Conservation (phyloP, 1,140 invertebrate species). For the Bombyx mandarina region DNA sequence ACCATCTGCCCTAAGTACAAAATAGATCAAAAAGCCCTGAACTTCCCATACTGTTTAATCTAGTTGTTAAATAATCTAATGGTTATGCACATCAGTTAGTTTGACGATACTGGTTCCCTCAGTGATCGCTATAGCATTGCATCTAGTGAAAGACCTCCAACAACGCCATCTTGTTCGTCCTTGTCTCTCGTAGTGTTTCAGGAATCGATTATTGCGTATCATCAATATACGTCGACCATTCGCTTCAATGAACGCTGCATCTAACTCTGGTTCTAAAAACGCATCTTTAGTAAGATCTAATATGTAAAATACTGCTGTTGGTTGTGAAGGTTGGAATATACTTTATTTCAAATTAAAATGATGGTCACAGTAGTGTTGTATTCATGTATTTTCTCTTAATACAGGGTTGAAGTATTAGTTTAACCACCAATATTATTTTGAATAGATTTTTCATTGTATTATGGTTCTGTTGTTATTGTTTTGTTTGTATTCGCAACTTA, state of each 20-base stretch:
- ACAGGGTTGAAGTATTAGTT: too few species aligned
- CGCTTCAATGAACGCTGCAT: slow-evolving; percentile 15
- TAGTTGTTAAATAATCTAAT: slow-evolving; percentile 13
- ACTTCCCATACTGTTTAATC: too few species aligned
- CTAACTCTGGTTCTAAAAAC: slow-evolving; percentile 1
- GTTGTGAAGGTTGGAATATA: too few species aligned
- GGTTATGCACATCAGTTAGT: slow-evolving; percentile 45
- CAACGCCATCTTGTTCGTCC: slow-evolving; percentile 48
- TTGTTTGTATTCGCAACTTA: too few species aligned
- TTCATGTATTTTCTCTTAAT: too few species aligned
- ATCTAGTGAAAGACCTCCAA: slow-evolving; percentile 40
- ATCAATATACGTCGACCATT: slow-evolving; percentile 34
- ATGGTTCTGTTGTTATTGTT: too few species aligned
- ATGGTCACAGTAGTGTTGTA: too few species aligned
- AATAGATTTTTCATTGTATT: too few species aligned
- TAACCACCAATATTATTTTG: too few species aligned
- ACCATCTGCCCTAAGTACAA: too few species aligned
- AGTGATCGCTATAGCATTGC: slow-evolving; percentile 46
- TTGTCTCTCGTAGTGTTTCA: slow-evolving; percentile 38
- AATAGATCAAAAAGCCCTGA: too few species aligned
- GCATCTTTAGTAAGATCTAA: background rate
- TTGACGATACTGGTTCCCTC: slow-evolving; percentile 31
- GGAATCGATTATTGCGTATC: slow-evolving; percentile 37
- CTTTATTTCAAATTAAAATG: too few species aligned
- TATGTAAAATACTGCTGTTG: background rate